A percentile compares a stretch with the other conserved stretches of the same genome.
These are phyloP conservation scores for Sebastes variabilis DNA, from an alignment of 2,797 vertebrate genomes.

Conservation along the genomic window DNA sequence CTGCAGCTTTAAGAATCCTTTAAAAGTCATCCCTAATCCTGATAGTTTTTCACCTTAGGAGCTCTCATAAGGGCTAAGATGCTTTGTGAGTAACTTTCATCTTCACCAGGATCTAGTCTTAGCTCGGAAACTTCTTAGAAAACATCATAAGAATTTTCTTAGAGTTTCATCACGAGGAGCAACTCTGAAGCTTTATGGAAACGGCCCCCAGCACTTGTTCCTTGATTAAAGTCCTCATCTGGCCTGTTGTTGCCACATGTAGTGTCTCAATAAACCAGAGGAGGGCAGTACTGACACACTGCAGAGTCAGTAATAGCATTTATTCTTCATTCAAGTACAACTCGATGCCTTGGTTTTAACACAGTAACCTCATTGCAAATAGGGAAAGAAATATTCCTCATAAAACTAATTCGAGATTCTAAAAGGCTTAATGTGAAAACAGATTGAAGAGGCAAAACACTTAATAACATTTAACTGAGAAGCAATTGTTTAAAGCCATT, in stretches of 20 bases:
- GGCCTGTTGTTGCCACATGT: background rate
- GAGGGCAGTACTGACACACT: constrained; percentile 30
- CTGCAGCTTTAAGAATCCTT: background rate
- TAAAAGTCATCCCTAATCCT: background rate
- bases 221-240: background rate
- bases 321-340: background rate
- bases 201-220: background rate
- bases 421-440: background rate
- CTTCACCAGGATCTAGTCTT: background rate
- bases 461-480: background rate
- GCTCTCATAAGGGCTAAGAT: background rate
- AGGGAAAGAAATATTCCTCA: background rate
- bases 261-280: constrained; percentile 10
- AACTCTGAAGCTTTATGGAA: background rate
- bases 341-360: no score
- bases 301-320: background rate
- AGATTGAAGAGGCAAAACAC: background rate
- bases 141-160: background rate
- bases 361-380: background rate
- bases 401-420: background rate
- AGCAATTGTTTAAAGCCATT: background rate
- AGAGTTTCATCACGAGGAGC: background rate
- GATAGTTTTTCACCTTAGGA: background rate
- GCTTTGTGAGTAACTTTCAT: background rate
- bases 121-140: background rate